Base-by-base conservation (phyloP, 2,797 vertebrate species). In the Benthosema pterotum region DNA sequence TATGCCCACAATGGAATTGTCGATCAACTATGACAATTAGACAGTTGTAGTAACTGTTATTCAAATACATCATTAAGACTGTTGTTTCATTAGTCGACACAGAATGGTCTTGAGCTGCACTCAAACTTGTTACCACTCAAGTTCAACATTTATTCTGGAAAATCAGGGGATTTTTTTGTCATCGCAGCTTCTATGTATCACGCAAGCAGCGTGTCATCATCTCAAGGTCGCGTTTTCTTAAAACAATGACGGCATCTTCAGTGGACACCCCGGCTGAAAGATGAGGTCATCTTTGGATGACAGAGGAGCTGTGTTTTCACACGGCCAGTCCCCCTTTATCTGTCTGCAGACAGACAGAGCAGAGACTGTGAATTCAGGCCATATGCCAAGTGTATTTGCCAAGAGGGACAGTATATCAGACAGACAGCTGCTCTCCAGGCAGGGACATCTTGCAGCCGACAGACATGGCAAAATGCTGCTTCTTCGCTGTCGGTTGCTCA, bases 311-410 rank as follows among this genome's bases (percentile, higher is more conserved):
- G 63, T 56, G 57, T 42, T 53, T 60, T 61, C 63, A 56, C 66
- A 75, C 54, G 12, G 52, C 25, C 52, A 14, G 19, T 19, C 14
- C 18, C 51, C 47, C 53, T 55, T 48, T 22, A 51, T 69, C 38
- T 76, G 73, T 80, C 52, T 65, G 72, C 65, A 38, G 57, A 71
- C 59, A 55, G 68, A 67, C 14, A 25, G 57, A 58, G 53, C 74
- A 28, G 22, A 52, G 46, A 42, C 32, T 38, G 32, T 71, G 16
- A 59, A 70, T 70, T 80, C 25, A 19, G 42, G 49, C 65, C 72
- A 53, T 55, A 65, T 64, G 82, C 84, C 82, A 79, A 86, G 68
- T 80, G 76, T 73, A 60, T 78, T 79, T 68, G 78, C 76, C 81
- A 83, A 61, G 74, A 38, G 32, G 32, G 32, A 55, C 75, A 52